phyloP scores from a whole-genome alignment of 2,113 vertebrate species.

The Eupsittula cactorum region DNA sequence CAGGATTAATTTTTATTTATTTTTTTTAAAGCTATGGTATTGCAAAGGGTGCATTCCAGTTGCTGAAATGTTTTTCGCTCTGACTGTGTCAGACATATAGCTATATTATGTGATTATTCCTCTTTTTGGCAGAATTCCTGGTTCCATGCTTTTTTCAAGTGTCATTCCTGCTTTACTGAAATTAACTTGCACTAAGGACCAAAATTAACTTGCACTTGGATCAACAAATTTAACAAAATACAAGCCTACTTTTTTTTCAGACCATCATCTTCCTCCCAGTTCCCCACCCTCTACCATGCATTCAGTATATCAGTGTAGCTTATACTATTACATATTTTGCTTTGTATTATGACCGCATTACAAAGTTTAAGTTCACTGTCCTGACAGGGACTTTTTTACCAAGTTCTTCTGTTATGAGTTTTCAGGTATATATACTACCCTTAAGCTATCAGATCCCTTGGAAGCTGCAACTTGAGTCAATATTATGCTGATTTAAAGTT shows the following conservation, averaged over 20 bases:
- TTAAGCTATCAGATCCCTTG: neutral
- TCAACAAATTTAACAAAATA: neutral
- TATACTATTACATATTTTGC: neutral
- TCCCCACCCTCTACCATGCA: accelerated
- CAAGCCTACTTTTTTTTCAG: neutral
- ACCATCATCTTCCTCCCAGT: neutral
- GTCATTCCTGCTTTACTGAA: neutral
- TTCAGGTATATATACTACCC: neutral
- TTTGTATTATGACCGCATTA: neutral
- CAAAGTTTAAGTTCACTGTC: neutral
- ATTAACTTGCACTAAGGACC: neutral
- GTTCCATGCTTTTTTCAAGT: neutral
- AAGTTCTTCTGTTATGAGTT: neutral
- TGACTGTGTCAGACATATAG: neutral
- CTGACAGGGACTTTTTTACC: neutral
- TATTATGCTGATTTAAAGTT: neutral
- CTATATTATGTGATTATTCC: neutral
- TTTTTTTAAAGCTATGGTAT: neutral
- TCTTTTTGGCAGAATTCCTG: neutral
- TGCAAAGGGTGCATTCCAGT: neutral
- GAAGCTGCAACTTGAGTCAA: neutral
- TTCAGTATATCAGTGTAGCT: neutral
- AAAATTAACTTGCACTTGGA: neutral
- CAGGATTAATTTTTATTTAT: neutral
- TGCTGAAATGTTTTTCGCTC: neutral